Conservation (phyloP, 2,888 invertebrate genomes). For the Hirtodrosophila cameraria region DNA sequence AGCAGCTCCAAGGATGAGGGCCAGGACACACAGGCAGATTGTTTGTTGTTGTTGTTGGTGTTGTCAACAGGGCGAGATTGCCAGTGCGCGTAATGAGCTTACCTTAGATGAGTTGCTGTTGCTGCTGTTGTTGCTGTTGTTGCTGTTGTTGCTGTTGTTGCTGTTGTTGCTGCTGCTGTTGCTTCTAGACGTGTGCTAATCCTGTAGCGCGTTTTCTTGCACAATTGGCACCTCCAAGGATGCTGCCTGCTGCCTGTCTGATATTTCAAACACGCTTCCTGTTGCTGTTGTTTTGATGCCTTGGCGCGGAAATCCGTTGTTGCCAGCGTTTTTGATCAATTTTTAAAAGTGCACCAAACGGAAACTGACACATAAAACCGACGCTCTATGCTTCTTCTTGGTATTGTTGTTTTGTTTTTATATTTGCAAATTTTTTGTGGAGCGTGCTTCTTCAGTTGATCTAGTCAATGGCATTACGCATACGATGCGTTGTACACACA, state of each 20-base stretch:
- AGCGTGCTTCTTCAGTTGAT: constrained; percentile 1
- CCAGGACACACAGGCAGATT: constrained; percentile 11
- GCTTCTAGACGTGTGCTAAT: constrained; percentile 41
- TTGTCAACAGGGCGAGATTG: constrained; percentile 53
- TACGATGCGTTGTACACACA: constrained; percentile 44
- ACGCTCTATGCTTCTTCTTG: constrained; percentile 2
- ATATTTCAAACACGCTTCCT: constrained; percentile 63
- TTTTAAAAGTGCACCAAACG: constrained; percentile 61
- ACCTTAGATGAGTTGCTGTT: constrained; percentile 61
- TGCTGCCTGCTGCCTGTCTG: constrained; percentile 36
- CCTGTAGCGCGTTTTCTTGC: constrained; percentile 61
- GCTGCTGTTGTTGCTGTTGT: no score
- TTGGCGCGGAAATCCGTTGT: constrained; percentile 70
- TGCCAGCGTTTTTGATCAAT: constrained; percentile 52
- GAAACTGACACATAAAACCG: constrained; percentile 59
- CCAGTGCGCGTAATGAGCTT: constrained; percentile 69
- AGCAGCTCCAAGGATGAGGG: constrained; percentile 41
- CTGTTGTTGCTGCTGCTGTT: constrained; percentile 28
- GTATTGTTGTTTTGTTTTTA: constrained; percentile 20
- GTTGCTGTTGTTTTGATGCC: constrained; percentile 55
- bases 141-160: constrained; percentile 32
- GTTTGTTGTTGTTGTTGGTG: constrained; percentile 15
- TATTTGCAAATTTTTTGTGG: constrained; percentile 6
- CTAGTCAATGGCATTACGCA: constrained; percentile 43
- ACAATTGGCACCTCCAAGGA: constrained; percentile 62